Percentiles rank a stretch among this genome's conserved stretches.
Conservation (phyloP, 1,140 invertebrate species). For the Drosophila subobscura region DNA sequence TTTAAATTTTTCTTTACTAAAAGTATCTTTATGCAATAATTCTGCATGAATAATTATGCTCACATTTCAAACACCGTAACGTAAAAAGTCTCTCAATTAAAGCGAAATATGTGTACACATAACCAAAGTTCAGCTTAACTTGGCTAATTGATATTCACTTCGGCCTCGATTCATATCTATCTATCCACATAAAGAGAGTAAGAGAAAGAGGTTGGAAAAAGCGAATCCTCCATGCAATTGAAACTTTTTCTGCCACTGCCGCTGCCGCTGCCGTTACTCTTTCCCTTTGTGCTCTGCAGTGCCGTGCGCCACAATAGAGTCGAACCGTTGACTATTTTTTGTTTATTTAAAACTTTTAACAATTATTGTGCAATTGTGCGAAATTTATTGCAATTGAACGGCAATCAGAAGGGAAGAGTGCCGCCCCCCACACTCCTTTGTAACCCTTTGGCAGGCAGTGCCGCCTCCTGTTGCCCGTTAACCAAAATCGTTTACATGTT, state of each 20-base stretch:
- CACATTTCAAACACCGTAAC: background rate
- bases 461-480: conserved; percentile 45
- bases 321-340: conserved; percentile 54
- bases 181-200: background rate
- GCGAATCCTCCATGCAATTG: conserved; percentile 31
- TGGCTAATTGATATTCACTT: conserved; percentile 67
- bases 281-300: too few species aligned
- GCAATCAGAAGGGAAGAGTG: conserved; percentile 64
- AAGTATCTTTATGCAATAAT: too few species aligned
- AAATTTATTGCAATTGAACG: conserved; percentile 83
- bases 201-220: conserved; percentile 4
- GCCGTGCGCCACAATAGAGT: conserved; percentile 35
- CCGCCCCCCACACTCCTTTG: conserved; percentile 1
- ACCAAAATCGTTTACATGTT: conserved; percentile 81
- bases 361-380: conserved; percentile 83
- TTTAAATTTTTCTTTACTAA: too few species aligned
- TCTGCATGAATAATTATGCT: too few species aligned
- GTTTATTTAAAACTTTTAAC: conserved; percentile 81
- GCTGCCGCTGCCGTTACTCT: conserved; percentile 1
- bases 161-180: conserved; percentile 13
- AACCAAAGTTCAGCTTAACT: conserved; percentile 49
- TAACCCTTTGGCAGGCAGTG: conserved; percentile 15
- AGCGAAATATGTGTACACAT: conserved; percentile 8
- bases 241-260: conserved; percentile 47
- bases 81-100: conserved; percentile 20